Evolutionary conservation across 2,113 vertebrate genomes (phyloP).

Genomic region (Drymodes brunneopygia): DNA sequence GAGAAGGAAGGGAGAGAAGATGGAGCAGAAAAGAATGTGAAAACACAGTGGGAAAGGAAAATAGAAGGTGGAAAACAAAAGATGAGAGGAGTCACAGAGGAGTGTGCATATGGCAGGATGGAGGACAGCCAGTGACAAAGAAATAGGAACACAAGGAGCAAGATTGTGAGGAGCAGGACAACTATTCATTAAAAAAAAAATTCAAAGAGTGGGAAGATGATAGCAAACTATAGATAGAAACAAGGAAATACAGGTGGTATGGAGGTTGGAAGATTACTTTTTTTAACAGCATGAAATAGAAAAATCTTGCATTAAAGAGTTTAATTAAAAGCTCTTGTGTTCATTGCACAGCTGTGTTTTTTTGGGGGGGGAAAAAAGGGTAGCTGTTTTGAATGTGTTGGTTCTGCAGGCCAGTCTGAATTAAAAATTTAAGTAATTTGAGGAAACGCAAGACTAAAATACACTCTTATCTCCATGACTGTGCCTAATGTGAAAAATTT

Average conservation of each 20-base stretch:
- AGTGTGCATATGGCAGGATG: not conserved
- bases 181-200: not conserved
- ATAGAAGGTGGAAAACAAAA: not conserved
- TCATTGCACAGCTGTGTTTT: not conserved
- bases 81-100: not conserved
- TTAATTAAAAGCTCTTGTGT: not conserved
- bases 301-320: not conserved
- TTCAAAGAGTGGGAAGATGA: not conserved
- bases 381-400: not conserved
- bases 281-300: not conserved
- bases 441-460: slow-evolving; percentile 36
- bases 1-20: not conserved
- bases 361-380: not conserved
- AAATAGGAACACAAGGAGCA: not conserved
- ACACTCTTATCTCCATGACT: slow-evolving; percentile 5
- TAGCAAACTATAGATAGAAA: not conserved
- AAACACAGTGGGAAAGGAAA: not conserved
- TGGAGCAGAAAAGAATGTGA: not conserved
- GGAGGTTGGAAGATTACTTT: not conserved
- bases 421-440: slow-evolving; percentile 20
- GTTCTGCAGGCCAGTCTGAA: not conserved
- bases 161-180: not conserved
- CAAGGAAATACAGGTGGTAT: not conserved
- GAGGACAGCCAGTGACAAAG: not conserved
- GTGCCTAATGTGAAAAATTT: slow-evolving; percentile 51